A percentile compares a stretch with the other conserved stretches of the same genome.
Evolutionary conservation across 2,888 invertebrate genomes (phyloP).

Genomic region (Strigamia crassipes): DNA sequence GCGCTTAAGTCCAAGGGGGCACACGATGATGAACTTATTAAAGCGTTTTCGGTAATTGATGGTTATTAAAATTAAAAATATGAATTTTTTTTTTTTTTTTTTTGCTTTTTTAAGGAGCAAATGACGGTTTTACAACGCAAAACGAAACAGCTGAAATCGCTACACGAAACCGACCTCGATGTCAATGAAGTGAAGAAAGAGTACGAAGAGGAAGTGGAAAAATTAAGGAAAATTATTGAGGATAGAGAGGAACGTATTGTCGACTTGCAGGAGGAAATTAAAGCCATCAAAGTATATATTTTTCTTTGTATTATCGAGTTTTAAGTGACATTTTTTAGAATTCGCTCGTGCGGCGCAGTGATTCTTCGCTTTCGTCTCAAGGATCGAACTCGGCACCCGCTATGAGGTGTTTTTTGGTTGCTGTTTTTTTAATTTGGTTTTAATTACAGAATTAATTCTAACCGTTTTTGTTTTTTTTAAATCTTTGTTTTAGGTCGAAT

Average conservation of each 20-base stretch:
- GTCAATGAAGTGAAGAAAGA: neutral
- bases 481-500: neutral
- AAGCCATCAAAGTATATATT: no score
- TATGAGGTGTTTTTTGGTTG: conserved; percentile 4
- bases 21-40: conserved; percentile 64
- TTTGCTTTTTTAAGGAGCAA: conserved; percentile 5
- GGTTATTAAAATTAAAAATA: no score
- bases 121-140: neutral
- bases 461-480: neutral
- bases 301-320: no score
- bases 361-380: neutral
- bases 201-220: neutral
- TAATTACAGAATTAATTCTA: neutral
- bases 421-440: no score
- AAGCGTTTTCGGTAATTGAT: conserved; percentile 8
- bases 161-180: neutral
- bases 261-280: neutral
- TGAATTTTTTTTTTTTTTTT: neutral
- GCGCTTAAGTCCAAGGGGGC: conserved; percentile 68
- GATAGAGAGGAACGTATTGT: conserved; percentile 27
- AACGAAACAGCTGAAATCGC: neutral
- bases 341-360: neutral
- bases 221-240: neutral
- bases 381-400: conserved; percentile 17
- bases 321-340: neutral